Evolutionary conservation across 2,888 invertebrate species (phyloP).

Genomic region (Enchytraeus crypticus): DNA sequence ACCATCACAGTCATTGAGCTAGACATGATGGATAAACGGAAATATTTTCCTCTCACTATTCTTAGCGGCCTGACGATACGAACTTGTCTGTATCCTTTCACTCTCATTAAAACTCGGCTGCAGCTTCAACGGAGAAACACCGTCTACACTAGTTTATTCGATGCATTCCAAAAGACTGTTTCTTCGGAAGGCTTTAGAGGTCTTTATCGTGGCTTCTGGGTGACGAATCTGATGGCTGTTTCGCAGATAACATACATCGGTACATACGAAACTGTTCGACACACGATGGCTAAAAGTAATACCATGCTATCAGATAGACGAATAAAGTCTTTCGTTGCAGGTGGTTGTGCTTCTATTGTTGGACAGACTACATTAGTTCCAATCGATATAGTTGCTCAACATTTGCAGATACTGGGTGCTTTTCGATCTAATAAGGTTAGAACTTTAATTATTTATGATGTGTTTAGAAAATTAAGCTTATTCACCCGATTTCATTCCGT

Average conservation of each 20-base stretch:
- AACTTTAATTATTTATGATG: too few relatives aligned
- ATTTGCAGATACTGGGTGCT: slow-evolving; percentile 88
- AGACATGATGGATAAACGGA: slow-evolving; percentile 94
- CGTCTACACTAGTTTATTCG: slow-evolving; percentile 68
- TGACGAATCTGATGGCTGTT: slow-evolving; percentile 70
- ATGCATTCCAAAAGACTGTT: slow-evolving; percentile 81
- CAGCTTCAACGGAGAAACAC: slow-evolving; percentile 52
- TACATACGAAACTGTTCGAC: slow-evolving; percentile 82
- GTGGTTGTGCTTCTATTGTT: slow-evolving; percentile 81
- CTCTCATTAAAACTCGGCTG: slow-evolving; percentile 84
- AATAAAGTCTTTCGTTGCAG: slow-evolving; percentile 64
- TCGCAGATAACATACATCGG: slow-evolving; percentile 63
- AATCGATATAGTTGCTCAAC: slow-evolving; percentile 91
- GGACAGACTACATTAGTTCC: slow-evolving; percentile 90
- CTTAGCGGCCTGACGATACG: slow-evolving; percentile 73
- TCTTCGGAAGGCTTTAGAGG: slow-evolving; percentile 73
- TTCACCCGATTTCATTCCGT: too few relatives aligned
- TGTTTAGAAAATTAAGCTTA: too few relatives aligned
- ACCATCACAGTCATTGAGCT: slow-evolving; percentile 70
- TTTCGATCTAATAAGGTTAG: too few relatives aligned
- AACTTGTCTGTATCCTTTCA: slow-evolving; percentile 75
- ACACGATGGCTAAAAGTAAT: slow-evolving; percentile 64
- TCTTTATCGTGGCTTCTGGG: slow-evolving; percentile 87
- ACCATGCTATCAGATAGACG: slow-evolving; percentile 52
- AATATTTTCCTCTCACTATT: slow-evolving; percentile 85